phyloP scores from a whole-genome alignment of 2,797 vertebrate species.

The Chelidonichthys spinosus region DNA sequence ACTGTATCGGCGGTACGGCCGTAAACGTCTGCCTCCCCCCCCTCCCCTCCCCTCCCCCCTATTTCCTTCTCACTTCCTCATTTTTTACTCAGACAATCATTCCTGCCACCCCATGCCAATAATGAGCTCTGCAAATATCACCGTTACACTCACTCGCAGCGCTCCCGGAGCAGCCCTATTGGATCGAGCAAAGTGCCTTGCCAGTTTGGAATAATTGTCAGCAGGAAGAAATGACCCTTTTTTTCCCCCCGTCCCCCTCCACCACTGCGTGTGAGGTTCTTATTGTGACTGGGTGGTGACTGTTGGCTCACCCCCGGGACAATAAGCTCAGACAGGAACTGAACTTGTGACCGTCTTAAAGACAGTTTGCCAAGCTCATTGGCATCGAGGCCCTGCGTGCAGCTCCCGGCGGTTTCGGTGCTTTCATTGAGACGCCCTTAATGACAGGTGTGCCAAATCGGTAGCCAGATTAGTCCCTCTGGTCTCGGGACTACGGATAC shows the following conservation, averaged over 20 bases:
- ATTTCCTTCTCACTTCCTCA: constrained; percentile 41
- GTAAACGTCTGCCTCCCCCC: constrained; percentile 38
- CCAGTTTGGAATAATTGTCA: constrained; percentile 63
- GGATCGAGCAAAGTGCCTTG: constrained; percentile 59
- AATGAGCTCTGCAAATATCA: constrained; percentile 69
- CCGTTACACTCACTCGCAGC: constrained; percentile 58
- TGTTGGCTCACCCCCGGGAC: constrained; percentile 45
- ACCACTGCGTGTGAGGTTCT: constrained; percentile 36
- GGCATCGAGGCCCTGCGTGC: constrained; percentile 40
- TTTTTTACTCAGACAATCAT: constrained; percentile 47
- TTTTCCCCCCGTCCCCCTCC: constrained; percentile 21
- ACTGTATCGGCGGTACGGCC: constrained; percentile 57
- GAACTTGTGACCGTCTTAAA: constrained; percentile 47
- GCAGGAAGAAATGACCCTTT: constrained; percentile 43
- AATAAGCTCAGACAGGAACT: constrained; percentile 46
- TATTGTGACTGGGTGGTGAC: constrained; percentile 43
- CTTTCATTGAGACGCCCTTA: constrained; percentile 64
- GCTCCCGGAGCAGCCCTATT: constrained; percentile 55
- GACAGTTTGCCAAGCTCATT: constrained; percentile 50
- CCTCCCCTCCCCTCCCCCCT: constrained; percentile 23
- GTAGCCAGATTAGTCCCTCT: constrained; percentile 75
- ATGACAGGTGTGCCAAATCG: constrained; percentile 69
- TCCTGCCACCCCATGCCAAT: constrained; percentile 60
- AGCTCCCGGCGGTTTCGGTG: constrained; percentile 31
- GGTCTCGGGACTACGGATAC: constrained; percentile 65